phyloP scores from a whole-genome alignment of 53 echinoderm and acorn worm species.

The Apostichopus leukothele region DNA sequence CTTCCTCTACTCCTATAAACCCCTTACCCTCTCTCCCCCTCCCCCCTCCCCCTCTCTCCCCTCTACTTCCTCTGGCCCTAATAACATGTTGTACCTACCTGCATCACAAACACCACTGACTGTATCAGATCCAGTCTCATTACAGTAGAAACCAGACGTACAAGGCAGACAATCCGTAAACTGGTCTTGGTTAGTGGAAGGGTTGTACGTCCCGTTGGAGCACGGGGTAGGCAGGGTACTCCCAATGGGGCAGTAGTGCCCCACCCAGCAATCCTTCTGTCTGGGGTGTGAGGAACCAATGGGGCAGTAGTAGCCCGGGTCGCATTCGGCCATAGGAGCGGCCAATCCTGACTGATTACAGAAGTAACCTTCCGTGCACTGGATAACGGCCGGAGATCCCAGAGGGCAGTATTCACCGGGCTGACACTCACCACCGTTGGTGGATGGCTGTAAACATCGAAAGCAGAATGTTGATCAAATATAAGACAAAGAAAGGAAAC shows the following conservation, averaged over 20 bases:
- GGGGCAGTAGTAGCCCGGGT: constrained; percentile 94
- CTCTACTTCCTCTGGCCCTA: too few species aligned
- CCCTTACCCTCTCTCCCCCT: too few species aligned
- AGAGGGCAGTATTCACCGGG: constrained; percentile 84
- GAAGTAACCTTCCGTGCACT: constrained; percentile 75
- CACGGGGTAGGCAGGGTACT: constrained; percentile 70
- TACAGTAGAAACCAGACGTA: constrained; percentile 81
- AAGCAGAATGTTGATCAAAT: too few species aligned
- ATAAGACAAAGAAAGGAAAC: neutral
- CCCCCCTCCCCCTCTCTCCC: too few species aligned
- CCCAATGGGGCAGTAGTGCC: constrained; percentile 83
- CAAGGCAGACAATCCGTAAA: constrained; percentile 83
- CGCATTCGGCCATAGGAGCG: constrained; percentile 66
- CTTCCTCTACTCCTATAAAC: too few species aligned
- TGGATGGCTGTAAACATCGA: constrained; percentile 60
- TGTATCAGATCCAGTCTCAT: constrained; percentile 73
- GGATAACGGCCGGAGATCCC: constrained; percentile 58
- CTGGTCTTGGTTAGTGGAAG: constrained; percentile 75
- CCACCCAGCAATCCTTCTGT: constrained; percentile 77
- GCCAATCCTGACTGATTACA: constrained; percentile 85
- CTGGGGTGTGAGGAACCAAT: constrained; percentile 77
- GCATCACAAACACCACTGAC: constrained; percentile 71
- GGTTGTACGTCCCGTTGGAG: constrained; percentile 93
- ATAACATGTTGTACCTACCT: constrained; percentile 38
- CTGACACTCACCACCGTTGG: constrained; percentile 84